Base-by-base conservation (phyloP, 1,140 invertebrate genomes). In the Mylabris phalerata region DNA sequence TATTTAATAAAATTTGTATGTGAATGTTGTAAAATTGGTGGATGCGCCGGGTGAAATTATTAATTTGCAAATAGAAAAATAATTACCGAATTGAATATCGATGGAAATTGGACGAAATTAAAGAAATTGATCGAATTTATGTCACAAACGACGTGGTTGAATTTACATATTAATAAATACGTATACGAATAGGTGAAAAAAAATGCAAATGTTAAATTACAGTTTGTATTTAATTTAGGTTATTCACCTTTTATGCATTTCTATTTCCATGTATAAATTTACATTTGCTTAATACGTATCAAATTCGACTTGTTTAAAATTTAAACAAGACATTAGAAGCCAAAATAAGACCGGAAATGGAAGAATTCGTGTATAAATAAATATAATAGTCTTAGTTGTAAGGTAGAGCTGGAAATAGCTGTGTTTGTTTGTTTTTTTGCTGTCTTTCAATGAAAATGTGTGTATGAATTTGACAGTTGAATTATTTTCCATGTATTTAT, bases 401-500 rank as follows among this genome's bases (percentile, higher is more conserved):
- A 51, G 52, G 50, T 52, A 43, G 50, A 55, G 48, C 50, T 19
- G 19, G 19, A 19, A 19, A 19, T 19, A 19, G 19, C 19, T 19
- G 19, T 1, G 19, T 19, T 19, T 19, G 19, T 32, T 32, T 32
- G 32, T 32, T 7, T 32, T 32, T 50, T 43, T 56, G 51, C 44
- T 54, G 60, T 57, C 55, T 61, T 61, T 61, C 55, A 52, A 55
- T 44, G 41, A 57, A 54, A 61, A 57, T 57, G 55, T 44, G 49
- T 61, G 60, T 49, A 45, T 61, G 55, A 38, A 46, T 55, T 61
- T 61, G 60, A 61, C 60, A 61, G 60, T 47, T 61, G 60, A 61
- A 61, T 61, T 61, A 61, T 57, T 61, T 57, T 61, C 45, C 55
- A 45, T 44, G 60, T 57, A 61, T 61, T 61, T 61, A 57, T 61